phyloP scores from a whole-genome alignment of 2,797 vertebrate genomes.

The Girardinus metallicus region DNA sequence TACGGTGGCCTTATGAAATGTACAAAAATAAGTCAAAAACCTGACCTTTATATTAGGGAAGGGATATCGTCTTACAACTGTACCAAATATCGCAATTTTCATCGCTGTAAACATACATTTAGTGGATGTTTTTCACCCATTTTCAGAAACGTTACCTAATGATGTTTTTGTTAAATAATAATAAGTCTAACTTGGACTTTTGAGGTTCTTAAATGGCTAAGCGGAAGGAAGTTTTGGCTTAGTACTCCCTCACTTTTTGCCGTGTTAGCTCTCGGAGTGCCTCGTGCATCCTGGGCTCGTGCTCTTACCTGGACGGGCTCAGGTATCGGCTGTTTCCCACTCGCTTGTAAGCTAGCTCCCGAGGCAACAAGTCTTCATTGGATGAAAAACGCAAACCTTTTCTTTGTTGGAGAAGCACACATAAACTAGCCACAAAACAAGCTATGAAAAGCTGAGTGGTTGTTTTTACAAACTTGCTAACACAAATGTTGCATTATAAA shows the following conservation, averaged over 20 bases:
- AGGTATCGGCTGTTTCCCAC: neutral
- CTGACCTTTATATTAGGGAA: neutral
- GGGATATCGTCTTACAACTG: neutral
- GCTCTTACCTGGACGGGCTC: neutral
- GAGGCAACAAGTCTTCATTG: neutral
- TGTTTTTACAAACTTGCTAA: neutral
- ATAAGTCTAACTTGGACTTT: neutral
- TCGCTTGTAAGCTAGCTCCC: neutral
- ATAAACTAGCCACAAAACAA: neutral
- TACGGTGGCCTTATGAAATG: neutral
- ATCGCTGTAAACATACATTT: neutral
- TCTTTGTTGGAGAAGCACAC: constrained; percentile 1
- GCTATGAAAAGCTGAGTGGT: neutral
- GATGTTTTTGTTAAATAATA: neutral
- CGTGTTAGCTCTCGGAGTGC: neutral
- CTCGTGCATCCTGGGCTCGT: neutral
- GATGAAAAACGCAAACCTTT: neutral
- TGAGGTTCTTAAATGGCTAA: neutral
- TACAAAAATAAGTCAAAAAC: neutral
- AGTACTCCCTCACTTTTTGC: neutral
- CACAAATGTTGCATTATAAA: neutral
- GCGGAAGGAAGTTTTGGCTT: too few species aligned
- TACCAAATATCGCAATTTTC: neutral
- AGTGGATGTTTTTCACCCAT: neutral
- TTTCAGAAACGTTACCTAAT: neutral